phyloP scores from a whole-genome alignment of 1,140 invertebrate genomes.

The Eueides isabella region DNA sequence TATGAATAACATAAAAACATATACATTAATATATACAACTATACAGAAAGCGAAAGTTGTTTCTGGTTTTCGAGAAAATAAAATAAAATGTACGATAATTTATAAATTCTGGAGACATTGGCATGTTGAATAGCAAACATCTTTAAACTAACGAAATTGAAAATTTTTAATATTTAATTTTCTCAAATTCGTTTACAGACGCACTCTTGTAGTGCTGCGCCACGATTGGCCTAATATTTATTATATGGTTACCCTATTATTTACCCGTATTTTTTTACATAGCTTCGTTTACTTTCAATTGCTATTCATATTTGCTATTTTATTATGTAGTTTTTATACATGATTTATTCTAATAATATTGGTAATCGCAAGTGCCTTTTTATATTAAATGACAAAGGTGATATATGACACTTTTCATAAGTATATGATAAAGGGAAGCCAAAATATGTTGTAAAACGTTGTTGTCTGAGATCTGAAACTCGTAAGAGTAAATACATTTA shows the following conservation, averaged over 20 bases:
- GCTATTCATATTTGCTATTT: not conserved
- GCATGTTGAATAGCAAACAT: no score
- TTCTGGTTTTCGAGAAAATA: no score
- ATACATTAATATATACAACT: no score
- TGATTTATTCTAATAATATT: not conserved
- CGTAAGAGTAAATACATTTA: not conserved
- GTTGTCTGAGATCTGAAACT: not conserved
- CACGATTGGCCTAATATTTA: no score
- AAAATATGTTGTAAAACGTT: not conserved
- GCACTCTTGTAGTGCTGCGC: no score
- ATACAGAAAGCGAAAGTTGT: no score
- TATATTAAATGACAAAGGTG: not conserved
- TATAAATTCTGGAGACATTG: no score
- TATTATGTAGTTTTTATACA: not conserved
- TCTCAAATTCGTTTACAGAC: no score
- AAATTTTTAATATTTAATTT: no score
- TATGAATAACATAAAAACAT: not conserved
- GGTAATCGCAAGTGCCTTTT: not conserved
- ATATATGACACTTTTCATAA: not conserved
- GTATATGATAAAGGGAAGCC: not conserved
- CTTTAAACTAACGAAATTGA: no score
- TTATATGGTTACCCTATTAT: conserved; percentile 4
- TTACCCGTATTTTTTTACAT: not conserved
- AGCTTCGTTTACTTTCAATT: conserved; percentile 3
- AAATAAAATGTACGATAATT: no score